Base-by-base conservation (phyloP, 2,888 invertebrate species). In the Sinodicranocentrus sp. region DNA sequence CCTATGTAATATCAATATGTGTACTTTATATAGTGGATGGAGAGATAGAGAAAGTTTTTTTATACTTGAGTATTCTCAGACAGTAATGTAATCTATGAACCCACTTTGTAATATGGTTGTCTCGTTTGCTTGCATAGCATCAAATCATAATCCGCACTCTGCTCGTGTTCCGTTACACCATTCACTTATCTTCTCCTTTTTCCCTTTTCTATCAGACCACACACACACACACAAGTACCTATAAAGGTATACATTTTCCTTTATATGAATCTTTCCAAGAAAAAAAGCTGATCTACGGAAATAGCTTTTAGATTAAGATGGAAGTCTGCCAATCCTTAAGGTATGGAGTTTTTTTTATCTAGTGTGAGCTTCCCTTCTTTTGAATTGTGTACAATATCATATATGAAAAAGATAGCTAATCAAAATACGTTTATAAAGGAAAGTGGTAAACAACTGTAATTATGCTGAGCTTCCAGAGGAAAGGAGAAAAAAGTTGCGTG, bases 41-140 rank as follows among this genome's bases (percentile, higher is more conserved):
- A 43, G 15, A 43, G 26, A 33, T 48, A 70, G 17, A 70, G 21
- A 48, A 1, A 70, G 23, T 10, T 23, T 23, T 70, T 39, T 43
- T 15, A 8, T 43, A 26, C 43, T 17, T 68, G 21, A n/a, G 23
- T 1, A 26, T 39, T 57, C 70, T 23, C 43, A 44, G 21, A 26
- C 67, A 19, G 75, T 57, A 76, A 76, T 57, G 57, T 76, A 67
- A 76, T 76, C 76, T 54, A 67, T 76, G 67, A 67, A 67, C 76
- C 67, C 54, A 76, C 67, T 76, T 67, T 75, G 72, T 73, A 73
- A 73, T 76, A 76, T 82, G 70, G 52, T 65, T 71, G 59, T 82
- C 82, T 65, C 65, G 52, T 82, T 82, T 65, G 76, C 70, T 61
- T 70, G 68, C 80, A 80, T 54, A 73, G 71, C 72, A 61, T 73